Evolutionary conservation across 2,888 invertebrate genomes (phyloP).

Genomic region (Rhamnusium bicolor): DNA sequence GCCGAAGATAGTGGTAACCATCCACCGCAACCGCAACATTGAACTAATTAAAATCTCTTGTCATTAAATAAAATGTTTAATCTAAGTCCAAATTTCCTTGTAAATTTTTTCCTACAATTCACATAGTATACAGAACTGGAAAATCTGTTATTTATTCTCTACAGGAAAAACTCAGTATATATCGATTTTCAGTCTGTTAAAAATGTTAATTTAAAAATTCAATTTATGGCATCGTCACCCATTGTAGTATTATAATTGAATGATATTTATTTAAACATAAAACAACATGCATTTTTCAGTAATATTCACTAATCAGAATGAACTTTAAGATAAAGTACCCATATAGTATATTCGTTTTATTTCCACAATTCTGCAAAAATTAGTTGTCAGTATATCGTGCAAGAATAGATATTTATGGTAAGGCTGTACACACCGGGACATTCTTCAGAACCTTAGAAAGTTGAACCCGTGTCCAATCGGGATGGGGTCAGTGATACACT

Average conservation of each 20-base stretch:
- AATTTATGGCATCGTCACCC: neutral
- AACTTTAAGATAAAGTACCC: neutral
- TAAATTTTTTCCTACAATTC: too few species aligned
- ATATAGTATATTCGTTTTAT: neutral
- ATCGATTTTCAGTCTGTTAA: neutral
- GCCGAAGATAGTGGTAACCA: too few species aligned
- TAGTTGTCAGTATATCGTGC: neutral
- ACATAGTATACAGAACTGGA: too few species aligned
- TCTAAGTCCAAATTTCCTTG: too few species aligned
- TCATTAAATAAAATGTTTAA: too few species aligned
- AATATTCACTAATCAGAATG: neutral
- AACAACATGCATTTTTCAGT: too few species aligned
- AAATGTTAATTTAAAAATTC: neutral
- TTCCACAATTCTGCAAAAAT: neutral
- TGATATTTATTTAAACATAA: neutral
- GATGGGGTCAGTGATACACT: constrained; percentile 50
- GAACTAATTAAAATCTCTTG: too few species aligned
- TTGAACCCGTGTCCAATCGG: constrained; percentile 50
- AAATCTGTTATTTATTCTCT: too few species aligned
- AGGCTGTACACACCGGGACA: constrained; percentile 42
- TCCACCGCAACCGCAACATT: too few species aligned
- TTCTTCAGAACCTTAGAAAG: constrained; percentile 48
- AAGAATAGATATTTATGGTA: constrained; percentile 39
- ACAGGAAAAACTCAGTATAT: too few species aligned
- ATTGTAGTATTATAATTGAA: neutral